Base-by-base conservation (phyloP, 2,888 invertebrate genomes). In the Pollenia griseotomentosa region DNA sequence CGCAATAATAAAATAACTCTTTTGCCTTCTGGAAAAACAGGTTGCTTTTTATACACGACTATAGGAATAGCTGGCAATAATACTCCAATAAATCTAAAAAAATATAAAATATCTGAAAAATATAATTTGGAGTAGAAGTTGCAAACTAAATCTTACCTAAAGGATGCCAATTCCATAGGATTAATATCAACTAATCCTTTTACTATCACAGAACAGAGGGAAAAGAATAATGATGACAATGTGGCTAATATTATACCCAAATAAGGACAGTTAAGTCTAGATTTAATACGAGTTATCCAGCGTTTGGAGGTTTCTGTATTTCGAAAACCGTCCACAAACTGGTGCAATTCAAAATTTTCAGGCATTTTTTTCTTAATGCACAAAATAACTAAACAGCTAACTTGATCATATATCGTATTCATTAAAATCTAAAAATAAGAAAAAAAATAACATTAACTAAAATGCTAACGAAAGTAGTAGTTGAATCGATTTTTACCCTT, bases 171-270 rank as follows among this genome's bases (percentile, higher is more conserved):
- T 92, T 98, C 97, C 95, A 97, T 96, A 8, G 98, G 98, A 93
- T 97, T 96, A 61, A 98, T 96, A 90, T 97, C 96, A 6, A 97
- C 96, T 90, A 98, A 95, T 91, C 96, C 96, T 93, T 98, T 98
- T 2, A 98, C 98, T 89, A 98, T 98, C 51, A 98, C 97, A 66
- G 98, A 97, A 93, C 97, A 97, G 81, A 98, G 94, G 2, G 98
- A 98, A 93, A 98, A 98, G 93, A 98, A 98, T 70, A 98, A 94
- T 16, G 97, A 98, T 12, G 98, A 98, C 68, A 97, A 93, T 0
- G 97, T 97, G 16, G 98, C 98, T 78, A 98, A 94, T 88, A 97
- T 94, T 88, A 98, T 94, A 48, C 98, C 98, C 88, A 98, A 94
- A 91, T 97, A 97, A 0, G 97, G 97, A 90, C 96, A 97, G 88